A percentile compares a stretch with the other conserved stretches of the same genome.
Evolutionary conservation across 2,797 vertebrate genomes (phyloP).

Genomic region (Natrix natrix): DNA sequence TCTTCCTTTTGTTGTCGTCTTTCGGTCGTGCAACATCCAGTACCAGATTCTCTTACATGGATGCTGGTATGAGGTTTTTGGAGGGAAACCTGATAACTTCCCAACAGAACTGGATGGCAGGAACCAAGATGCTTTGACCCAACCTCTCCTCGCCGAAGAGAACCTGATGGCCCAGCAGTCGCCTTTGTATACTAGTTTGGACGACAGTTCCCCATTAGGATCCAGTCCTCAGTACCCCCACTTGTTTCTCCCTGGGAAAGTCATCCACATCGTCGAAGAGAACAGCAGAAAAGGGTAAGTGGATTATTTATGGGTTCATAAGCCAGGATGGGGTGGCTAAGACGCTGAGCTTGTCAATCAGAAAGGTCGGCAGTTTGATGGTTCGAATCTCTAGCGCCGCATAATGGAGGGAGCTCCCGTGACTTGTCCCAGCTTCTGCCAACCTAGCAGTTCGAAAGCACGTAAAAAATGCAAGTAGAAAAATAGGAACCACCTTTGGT

Average conservation of each 20-base stretch:
- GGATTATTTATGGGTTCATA: background rate
- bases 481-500: too few species aligned
- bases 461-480: too few species aligned
- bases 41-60: conserved; percentile 92
- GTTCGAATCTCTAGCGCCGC: too few species aligned
- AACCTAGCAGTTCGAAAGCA: too few species aligned
- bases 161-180: conserved; percentile 82
- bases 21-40: conserved; percentile 62
- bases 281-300: conserved; percentile 79
- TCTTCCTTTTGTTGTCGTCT: fast-evolving
- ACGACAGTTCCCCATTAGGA: conserved; percentile 74
- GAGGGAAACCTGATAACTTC: conserved; percentile 83
- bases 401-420: too few species aligned
- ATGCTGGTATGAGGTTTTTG: conserved; percentile 93
- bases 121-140: conserved; percentile 76
- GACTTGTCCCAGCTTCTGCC: too few species aligned
- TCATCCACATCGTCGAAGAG: conserved; percentile 88
- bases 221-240: conserved; percentile 78
- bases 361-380: too few species aligned
- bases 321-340: background rate
- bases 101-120: conserved; percentile 89
- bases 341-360: too few species aligned
- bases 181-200: conserved; percentile 80
- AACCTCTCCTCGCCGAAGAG: conserved; percentile 90
- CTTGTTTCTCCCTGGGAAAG: conserved; percentile 86